Percentiles rank a stretch among this genome's conserved stretches.
These are phyloP conservation scores for Danionella cerebrum DNA, from an alignment of 2,113 vertebrate genomes.

Conservation along the genomic window DNA sequence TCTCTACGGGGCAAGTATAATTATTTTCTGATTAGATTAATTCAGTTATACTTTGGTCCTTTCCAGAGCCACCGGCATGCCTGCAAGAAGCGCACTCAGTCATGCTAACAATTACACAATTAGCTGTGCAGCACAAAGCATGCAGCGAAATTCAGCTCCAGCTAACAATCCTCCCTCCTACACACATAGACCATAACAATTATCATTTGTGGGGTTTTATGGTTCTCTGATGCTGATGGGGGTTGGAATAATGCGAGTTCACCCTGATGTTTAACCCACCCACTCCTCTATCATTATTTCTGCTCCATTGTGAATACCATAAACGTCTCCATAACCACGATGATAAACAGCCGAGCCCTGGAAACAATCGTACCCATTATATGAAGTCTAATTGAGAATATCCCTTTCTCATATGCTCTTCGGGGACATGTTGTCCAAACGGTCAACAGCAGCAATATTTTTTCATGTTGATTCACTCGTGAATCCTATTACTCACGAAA, in stretches of 20 bases:
- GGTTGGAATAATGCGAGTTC: conserved; percentile 30
- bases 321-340: conserved; percentile 27
- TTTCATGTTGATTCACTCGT: conserved; percentile 20
- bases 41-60: conserved; percentile 58
- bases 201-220: conserved; percentile 35
- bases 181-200: conserved; percentile 28
- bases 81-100: conserved; percentile 57
- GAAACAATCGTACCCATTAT: conserved; percentile 12
- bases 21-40: conserved; percentile 70
- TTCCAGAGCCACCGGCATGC: conserved; percentile 58
- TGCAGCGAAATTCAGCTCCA: conserved; percentile 30
- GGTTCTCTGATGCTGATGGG: conserved; percentile 27
- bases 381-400: conserved; percentile 15
- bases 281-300: conserved; percentile 35
- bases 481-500: conserved; percentile 17
- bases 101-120: conserved; percentile 64
- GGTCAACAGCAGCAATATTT: conserved; percentile 27
- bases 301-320: conserved; percentile 21
- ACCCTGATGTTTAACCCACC: conserved; percentile 30
- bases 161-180: conserved; percentile 29
- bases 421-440: conserved; percentile 3
- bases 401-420: conserved; percentile 17
- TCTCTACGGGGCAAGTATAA: conserved; percentile 57
- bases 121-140: conserved; percentile 51
- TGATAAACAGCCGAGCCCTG: conserved; percentile 22